These are phyloP conservation scores for Alosa sapidissima DNA, from an alignment of 2,797 vertebrate genomes.

Conservation along the genomic window DNA sequence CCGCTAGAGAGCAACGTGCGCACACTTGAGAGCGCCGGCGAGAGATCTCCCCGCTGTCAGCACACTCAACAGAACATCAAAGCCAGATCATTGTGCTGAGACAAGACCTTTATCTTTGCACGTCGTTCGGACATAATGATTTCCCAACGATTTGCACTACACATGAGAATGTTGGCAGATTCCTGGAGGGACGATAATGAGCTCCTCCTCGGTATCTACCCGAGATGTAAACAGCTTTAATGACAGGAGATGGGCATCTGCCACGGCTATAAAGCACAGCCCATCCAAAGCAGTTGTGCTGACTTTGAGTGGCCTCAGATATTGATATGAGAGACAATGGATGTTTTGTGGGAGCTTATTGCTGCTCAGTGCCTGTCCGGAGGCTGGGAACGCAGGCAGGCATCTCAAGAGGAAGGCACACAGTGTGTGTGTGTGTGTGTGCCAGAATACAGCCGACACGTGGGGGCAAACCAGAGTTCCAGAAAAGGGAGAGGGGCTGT, in stretches of 20 bases:
- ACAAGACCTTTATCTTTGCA: slow-evolving; percentile 7
- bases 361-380: not conserved
- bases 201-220: not conserved
- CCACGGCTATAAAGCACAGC: not conserved
- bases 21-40: not conserved
- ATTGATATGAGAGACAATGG: not conserved
- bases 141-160: slow-evolving; percentile 24
- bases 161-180: not conserved
- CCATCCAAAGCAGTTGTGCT: not conserved
- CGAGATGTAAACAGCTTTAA: slow-evolving; percentile 20
- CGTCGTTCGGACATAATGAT: slow-evolving; percentile 16
- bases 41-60: slow-evolving; percentile 3
- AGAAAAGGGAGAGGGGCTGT: not conserved
- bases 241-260: slow-evolving; percentile 17
- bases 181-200: slow-evolving; percentile 1
- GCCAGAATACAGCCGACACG: not conserved
- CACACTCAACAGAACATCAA: slow-evolving; percentile 3
- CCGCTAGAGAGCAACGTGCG: not conserved
- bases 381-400: not conserved
- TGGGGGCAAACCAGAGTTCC: not conserved
- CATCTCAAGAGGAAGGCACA: not conserved
- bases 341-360: not conserved
- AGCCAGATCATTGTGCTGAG: slow-evolving; percentile 24
- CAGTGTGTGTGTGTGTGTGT: not conserved
- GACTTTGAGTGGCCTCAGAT: not conserved